Percentiles rank a stretch among this genome's conserved stretches.
Conservation (phyloP, 2,797 vertebrate genomes). For the Ptychobarbus kaznakovi region DNA sequence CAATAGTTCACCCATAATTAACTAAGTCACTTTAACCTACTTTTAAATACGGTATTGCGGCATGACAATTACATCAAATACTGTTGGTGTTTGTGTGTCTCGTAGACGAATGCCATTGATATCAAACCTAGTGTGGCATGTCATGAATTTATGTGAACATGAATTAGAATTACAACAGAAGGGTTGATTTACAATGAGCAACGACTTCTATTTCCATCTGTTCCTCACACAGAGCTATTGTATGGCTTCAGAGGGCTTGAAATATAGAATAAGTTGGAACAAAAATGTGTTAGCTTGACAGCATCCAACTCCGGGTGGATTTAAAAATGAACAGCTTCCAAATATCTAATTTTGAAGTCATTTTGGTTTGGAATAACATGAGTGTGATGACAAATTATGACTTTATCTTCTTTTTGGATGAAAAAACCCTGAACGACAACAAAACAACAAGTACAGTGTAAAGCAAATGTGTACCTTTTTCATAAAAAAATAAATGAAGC, state of each 20-base stretch:
- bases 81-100: too few species aligned
- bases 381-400: background rate
- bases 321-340: background rate
- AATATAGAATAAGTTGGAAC: background rate
- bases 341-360: background rate
- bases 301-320: background rate
- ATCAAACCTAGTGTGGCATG: background rate
- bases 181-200: background rate
- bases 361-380: background rate
- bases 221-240: background rate
- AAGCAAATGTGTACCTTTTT: too few species aligned
- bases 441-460: background rate
- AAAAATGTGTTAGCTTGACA: background rate
- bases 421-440: background rate
- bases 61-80: background rate
- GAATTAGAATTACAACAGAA: constrained; percentile 4
- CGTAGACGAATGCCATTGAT: background rate
- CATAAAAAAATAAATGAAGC: too few species aligned
- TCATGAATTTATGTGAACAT: background rate
- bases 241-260: background rate
- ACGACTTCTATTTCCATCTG: background rate
- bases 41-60: background rate
- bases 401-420: background rate
- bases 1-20: background rate
- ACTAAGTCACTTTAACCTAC: background rate